Evolutionary conservation across 2,888 invertebrate species (phyloP).

Genomic region (Ernsta delagoae): DNA sequence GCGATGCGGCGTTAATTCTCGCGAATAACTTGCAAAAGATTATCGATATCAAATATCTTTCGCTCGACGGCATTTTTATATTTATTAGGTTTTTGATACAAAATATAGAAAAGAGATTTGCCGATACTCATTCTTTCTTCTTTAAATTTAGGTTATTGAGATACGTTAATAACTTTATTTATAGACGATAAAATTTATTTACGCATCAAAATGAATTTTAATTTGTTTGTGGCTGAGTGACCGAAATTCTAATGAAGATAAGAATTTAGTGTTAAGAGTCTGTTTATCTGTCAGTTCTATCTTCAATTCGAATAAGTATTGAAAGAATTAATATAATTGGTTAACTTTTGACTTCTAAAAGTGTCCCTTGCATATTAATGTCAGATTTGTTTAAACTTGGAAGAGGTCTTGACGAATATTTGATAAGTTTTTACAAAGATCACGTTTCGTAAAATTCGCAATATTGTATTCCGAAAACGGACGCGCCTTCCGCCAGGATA

Average conservation of each 20-base stretch:
- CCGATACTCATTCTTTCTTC: conserved; percentile 24
- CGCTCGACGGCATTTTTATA: not conserved
- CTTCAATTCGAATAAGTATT: conserved; percentile 53
- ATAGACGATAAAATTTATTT: not conserved
- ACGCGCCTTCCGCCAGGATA: not conserved
- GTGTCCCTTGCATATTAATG: conserved; percentile 30
- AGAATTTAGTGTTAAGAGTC: conserved; percentile 38
- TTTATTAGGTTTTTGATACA: conserved; percentile 1
- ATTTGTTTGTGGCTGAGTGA: conserved; percentile 41
- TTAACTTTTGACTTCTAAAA: conserved; percentile 41
- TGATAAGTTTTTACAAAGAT: not conserved
- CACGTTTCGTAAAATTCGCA: not conserved
- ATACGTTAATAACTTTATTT: conserved; percentile 14
- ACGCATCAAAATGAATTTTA: conserved; percentile 19
- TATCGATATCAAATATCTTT: not conserved
- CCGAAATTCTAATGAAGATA: conserved; percentile 53
- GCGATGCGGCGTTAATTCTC: not conserved
- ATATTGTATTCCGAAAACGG: not conserved
- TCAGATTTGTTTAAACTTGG: conserved; percentile 21
- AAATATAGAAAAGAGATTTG: conserved; percentile 10
- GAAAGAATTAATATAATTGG: conserved; percentile 47
- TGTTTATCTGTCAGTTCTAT: conserved; percentile 51
- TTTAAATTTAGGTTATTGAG: conserved; percentile 15
- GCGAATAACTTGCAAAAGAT: not conserved
- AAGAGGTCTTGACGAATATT: not conserved